These are phyloP conservation scores for Sebastes matsubarae DNA, from an alignment of 2,797 vertebrate genomes.

Conservation along the genomic window DNA sequence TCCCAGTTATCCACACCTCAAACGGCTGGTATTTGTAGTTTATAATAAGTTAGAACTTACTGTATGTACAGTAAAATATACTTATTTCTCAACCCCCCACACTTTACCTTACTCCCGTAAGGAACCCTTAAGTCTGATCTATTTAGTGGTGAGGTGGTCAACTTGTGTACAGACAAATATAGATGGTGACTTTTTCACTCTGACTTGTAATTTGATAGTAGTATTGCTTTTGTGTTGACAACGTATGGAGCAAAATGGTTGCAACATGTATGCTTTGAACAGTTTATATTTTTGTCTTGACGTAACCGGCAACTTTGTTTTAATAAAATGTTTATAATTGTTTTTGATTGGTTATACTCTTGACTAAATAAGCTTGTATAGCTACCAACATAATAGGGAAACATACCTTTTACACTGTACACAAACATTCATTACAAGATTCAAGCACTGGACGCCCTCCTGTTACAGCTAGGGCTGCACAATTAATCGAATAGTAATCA, in stretches of 20 bases:
- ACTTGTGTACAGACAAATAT: constrained; percentile 26
- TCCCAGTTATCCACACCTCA: background rate
- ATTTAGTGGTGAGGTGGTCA: background rate
- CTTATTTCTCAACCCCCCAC: no score
- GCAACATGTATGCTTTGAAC: constrained; percentile 7
- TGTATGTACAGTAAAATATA: background rate
- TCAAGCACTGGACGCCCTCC: background rate
- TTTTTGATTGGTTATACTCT: background rate
- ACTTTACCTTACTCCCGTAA: background rate
- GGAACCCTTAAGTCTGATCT: background rate
- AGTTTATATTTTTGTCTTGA: background rate
- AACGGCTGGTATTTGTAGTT: background rate
- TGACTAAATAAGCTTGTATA: background rate
- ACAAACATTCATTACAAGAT: background rate
- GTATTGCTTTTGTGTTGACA: constrained; percentile 1
- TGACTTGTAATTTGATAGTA: constrained; percentile 10
- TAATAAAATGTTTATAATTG: constrained; percentile 51
- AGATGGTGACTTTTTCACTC: constrained; percentile 14
- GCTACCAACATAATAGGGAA: background rate
- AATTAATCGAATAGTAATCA: no score
- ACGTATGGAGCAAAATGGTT: constrained; percentile 2
- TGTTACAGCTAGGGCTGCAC: background rate
- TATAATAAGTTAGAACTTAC: background rate
- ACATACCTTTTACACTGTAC: background rate
- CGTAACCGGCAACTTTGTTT: constrained; percentile 16